Evolutionary conservation across 2,113 vertebrate species (phyloP).

Genomic region (Petroica traversi): DNA sequence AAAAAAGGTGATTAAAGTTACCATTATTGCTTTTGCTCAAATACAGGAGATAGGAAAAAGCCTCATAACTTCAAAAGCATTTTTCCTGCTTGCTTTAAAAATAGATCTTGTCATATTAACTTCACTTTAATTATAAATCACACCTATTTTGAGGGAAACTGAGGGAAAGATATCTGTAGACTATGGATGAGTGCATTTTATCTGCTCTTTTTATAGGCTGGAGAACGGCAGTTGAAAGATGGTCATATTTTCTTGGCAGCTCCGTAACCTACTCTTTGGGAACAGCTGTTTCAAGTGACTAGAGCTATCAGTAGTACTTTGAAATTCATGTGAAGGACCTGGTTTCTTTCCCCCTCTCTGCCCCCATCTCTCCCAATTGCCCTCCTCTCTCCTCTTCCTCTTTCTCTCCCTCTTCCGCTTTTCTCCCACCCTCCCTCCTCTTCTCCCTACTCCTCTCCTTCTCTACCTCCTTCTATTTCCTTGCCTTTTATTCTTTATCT

Average conservation of each 20-base stretch:
- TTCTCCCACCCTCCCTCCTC: background rate
- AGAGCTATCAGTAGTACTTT: background rate
- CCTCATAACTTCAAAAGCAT: background rate
- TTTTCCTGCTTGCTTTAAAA: slow-evolving; percentile 23
- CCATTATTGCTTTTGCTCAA: background rate
- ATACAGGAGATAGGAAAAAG: background rate
- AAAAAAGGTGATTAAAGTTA: background rate
- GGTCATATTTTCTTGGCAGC: background rate
- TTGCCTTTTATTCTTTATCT: background rate
- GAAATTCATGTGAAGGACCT: background rate
- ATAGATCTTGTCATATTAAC: background rate
- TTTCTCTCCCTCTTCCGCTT: background rate
- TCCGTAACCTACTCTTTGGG: background rate
- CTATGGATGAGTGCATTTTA: background rate
- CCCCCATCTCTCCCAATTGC: background rate
- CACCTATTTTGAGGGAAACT: background rate
- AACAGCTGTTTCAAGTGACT: background rate
- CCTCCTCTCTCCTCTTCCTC: accelerated
- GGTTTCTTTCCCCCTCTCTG: background rate
- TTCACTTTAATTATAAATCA: background rate
- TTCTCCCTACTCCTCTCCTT: background rate
- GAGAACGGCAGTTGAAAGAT: background rate
- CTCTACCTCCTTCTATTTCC: background rate
- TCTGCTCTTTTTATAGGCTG: background rate
- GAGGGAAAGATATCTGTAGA: background rate